Conservation (phyloP, 2,113 vertebrate genomes). For the Chinchilla lanigera region DNA sequence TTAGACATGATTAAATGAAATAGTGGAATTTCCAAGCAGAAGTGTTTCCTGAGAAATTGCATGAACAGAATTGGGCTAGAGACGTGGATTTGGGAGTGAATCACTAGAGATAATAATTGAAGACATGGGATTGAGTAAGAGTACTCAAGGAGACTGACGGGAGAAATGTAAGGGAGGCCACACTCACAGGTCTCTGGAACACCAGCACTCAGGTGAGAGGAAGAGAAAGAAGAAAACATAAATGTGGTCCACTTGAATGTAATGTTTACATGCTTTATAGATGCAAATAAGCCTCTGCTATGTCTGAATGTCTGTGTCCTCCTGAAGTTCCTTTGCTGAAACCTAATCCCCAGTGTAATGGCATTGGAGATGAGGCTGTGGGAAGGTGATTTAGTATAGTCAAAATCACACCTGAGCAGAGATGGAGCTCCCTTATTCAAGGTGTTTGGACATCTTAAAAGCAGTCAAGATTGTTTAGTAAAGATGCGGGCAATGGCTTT, state of each 20-base stretch:
- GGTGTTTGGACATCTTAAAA: neutral
- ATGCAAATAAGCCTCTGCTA: neutral
- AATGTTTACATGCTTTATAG: neutral
- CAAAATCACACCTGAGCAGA: neutral
- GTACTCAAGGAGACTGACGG: neutral
- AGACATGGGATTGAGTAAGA: neutral
- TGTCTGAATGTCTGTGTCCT: neutral
- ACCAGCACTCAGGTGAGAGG: neutral
- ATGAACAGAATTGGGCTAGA: neutral
- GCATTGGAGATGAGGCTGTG: neutral
- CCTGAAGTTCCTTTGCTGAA: neutral
- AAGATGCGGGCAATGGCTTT: neutral
- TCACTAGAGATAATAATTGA: neutral
- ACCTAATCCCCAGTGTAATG: neutral
- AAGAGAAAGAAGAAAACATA: neutral
- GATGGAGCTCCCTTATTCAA: neutral
- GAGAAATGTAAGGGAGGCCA: neutral
- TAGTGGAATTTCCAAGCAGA: neutral
- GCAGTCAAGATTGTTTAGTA: neutral
- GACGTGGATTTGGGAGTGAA: neutral
- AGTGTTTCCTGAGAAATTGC: neutral
- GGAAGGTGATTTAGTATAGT: neutral
- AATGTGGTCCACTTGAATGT: neutral
- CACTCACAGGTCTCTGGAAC: neutral
- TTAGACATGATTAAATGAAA: neutral